phyloP scores from a whole-genome alignment of 2,888 invertebrate species.

The Portevinia maculata region DNA sequence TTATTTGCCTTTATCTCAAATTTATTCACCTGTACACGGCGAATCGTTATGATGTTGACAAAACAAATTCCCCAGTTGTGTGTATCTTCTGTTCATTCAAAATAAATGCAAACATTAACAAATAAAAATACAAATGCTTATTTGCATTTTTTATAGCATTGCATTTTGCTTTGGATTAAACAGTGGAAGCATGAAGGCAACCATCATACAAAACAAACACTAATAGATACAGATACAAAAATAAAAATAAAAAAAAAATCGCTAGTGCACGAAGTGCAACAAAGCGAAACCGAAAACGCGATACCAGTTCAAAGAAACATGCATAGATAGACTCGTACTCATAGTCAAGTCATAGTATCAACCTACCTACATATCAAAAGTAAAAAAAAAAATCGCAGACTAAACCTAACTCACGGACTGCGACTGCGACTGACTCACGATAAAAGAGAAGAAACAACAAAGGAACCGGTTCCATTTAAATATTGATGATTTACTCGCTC shows the following conservation, averaged over 20 bases:
- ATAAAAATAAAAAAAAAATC: too few relatives aligned
- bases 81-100: conserved; percentile 32
- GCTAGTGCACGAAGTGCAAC: conserved; percentile 53
- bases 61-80: conserved; percentile 10
- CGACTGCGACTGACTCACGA: conserved; percentile 31
- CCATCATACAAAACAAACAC: neutral
- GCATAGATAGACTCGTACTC: neutral
- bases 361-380: too few relatives aligned
- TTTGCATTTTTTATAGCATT: conserved; percentile 42
- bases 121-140: conserved; percentile 35
- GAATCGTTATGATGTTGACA: conserved; percentile 36
- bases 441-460: conserved; percentile 44
- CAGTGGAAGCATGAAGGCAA: neutral
- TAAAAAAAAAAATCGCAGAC: neutral
- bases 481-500: too few relatives aligned
- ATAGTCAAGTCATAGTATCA: neutral
- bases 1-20: conserved; percentile 10
- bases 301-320: conserved; percentile 56
- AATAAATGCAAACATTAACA: conserved; percentile 37
- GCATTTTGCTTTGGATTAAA: conserved; percentile 20
- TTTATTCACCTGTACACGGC: conserved; percentile 30
- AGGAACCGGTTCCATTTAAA: conserved; percentile 58
- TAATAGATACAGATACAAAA: conserved; percentile 17
- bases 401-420: conserved; percentile 2
- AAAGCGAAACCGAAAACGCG: conserved; percentile 65